A percentile compares a stretch with the other conserved stretches of the same genome.
Conservation (phyloP, 2,888 invertebrate species). For the Epinotia demarniana region DNA sequence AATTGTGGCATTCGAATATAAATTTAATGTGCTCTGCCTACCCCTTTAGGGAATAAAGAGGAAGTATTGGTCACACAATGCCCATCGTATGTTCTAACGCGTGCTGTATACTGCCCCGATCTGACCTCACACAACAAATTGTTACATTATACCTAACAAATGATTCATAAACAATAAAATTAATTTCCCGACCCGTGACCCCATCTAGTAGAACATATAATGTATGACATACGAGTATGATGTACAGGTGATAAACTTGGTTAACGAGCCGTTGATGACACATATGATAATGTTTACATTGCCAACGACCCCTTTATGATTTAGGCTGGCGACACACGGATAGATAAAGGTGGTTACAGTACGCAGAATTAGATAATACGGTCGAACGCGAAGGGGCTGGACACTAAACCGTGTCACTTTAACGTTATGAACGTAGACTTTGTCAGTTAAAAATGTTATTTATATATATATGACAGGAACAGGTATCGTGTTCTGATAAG, state of each 20-base stretch:
- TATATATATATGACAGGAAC: too few relatives aligned
- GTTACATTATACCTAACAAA: not conserved
- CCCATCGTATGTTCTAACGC: too few relatives aligned
- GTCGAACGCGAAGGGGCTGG: too few relatives aligned
- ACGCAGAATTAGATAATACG: not conserved
- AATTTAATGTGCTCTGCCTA: too few relatives aligned
- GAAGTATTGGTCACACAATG: too few relatives aligned
- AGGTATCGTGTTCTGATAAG: too few relatives aligned
- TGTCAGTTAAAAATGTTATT: too few relatives aligned
- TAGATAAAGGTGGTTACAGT: not conserved
- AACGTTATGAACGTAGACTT: too few relatives aligned
- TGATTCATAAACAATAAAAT: not conserved
- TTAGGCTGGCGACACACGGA: not conserved
- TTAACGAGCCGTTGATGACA: slow-evolving; percentile 12
- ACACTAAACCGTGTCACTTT: too few relatives aligned
- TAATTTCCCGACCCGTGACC: not conserved
- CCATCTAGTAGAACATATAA: slow-evolving; percentile 1
- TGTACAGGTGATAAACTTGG: slow-evolving; percentile 10
- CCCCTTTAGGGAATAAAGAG: too few relatives aligned
- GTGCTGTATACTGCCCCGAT: not conserved
- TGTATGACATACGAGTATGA: not conserved
- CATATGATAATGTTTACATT: slow-evolving; percentile 24
- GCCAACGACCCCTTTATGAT: not conserved
- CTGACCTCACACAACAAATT: not conserved
- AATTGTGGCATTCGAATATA: too few relatives aligned